Base-by-base conservation (phyloP, 2,888 invertebrate genomes). In the Timema podura region DNA sequence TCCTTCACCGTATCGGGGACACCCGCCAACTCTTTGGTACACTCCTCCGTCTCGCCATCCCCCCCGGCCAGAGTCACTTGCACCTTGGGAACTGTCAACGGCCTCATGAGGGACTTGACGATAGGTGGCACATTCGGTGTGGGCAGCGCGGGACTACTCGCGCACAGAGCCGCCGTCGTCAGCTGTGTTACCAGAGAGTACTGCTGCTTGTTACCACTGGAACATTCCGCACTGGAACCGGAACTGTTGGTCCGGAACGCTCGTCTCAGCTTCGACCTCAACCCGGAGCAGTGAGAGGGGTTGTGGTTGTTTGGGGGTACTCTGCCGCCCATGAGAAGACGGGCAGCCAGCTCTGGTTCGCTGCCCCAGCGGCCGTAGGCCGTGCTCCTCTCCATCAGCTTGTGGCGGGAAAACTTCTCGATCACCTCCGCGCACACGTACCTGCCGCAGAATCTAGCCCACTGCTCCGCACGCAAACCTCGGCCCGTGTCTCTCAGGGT, bases 361-460 rank as follows among this genome's bases (percentile, higher is more conserved):
- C 86, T 85, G 74, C 86, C 88, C 85, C 88, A 88, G 48, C 82
- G 79, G 44, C 83, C 80, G 71, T 82, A 85, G 46, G 85, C 83
- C 65, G 84, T 84, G 64, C 83, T 83, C 71, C 85, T 81, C 73
- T 87, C 86, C 70, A 87, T 79, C 2, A 87, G 80, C 69, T 85
- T 81, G 75, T 85, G 85, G 70, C 86, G 82, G 6, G 86, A 85
- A 77, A 87, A 87, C 77, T 88, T 88, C 75, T 89, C 88, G 74
- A 91, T 90, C 74, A 89, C 86, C 77, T 90, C 89, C 5, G 90
- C 88, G 77, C 89, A 89, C 51, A 87, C 85, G 77, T 88, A 85
- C 64, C 91, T 84, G 11, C 91, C 90, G 77, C 90, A 91, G 79
- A 87, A 89, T 74, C 88, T 81, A 2, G 91, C 91, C 91, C 91